Evolutionary conservation across 2,888 invertebrate species (phyloP).

Genomic region (Osedax fenrisi): DNA sequence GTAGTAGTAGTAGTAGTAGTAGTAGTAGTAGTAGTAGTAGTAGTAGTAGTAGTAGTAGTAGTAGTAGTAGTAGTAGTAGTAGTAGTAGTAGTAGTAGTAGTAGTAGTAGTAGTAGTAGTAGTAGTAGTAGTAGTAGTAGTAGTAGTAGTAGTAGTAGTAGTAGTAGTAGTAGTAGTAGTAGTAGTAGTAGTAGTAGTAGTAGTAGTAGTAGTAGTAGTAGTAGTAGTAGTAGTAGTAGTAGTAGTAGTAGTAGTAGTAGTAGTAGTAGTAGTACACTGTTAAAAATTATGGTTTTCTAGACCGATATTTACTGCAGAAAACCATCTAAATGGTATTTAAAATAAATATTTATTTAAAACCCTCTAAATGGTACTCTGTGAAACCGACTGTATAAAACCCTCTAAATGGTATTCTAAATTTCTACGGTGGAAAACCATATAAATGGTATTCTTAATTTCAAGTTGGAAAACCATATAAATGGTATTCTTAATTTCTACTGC

Average conservation of each 20-base stretch:
- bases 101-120: neutral
- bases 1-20: constrained; percentile 3
- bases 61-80: constrained; percentile 10
- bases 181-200: constrained; percentile 5
- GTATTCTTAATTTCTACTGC: too few relatives aligned
- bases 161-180: constrained; percentile 8
- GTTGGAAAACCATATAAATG: too few relatives aligned
- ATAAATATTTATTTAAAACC: too few relatives aligned
- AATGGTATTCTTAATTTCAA: too few relatives aligned
- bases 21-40: constrained; percentile 11
- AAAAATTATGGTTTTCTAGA: too few relatives aligned
- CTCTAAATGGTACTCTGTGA: too few relatives aligned
- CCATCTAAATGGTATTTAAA: too few relatives aligned
- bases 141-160: constrained; percentile 10
- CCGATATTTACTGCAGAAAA: too few relatives aligned
- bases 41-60: constrained; percentile 4
- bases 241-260: constrained; percentile 7
- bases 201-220: constrained; percentile 2
- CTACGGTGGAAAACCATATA: too few relatives aligned
- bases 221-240: constrained; percentile 1
- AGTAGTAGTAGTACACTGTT: constrained; percentile 6
- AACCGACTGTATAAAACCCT: too few relatives aligned
- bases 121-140: neutral
- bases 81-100: constrained; percentile 1
- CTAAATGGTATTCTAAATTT: too few relatives aligned